A percentile compares a stretch with the other conserved stretches of the same genome.
phyloP scores from a whole-genome alignment of 2,113 vertebrate genomes.

The Psittacula cyanocephala region DNA sequence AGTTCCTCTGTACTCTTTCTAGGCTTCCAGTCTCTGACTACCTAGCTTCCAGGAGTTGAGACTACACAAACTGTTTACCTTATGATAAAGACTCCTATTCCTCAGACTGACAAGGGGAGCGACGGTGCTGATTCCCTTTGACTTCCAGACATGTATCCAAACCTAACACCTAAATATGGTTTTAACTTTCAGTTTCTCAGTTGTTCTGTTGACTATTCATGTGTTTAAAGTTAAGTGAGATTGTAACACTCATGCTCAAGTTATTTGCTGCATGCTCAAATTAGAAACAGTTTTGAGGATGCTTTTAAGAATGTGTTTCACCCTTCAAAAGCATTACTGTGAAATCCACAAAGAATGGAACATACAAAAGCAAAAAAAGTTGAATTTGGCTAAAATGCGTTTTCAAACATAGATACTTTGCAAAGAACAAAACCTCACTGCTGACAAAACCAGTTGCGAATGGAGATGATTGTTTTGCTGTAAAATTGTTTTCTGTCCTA shows the following conservation, averaged over 20 bases:
- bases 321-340: background rate
- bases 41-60: background rate
- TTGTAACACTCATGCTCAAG: background rate
- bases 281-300: background rate
- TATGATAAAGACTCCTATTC: background rate
- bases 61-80: background rate
- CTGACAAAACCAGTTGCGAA: background rate
- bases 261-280: background rate
- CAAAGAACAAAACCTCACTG: background rate
- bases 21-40: background rate
- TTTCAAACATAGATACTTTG: background rate
- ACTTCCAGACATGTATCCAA: background rate
- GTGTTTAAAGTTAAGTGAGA: background rate
- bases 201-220: background rate
- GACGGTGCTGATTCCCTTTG: background rate
- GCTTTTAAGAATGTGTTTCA: background rate
- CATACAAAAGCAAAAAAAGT: background rate
- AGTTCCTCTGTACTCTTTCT: conserved; percentile 2
- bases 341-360: background rate
- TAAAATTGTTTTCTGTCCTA: background rate
- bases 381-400: background rate
- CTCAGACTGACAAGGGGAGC: background rate
- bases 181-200: background rate
- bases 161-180: background rate
- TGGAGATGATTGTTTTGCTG: background rate